Evolutionary conservation across 2,113 vertebrate genomes (phyloP).

Genomic region (Lophochroa leadbeateri): DNA sequence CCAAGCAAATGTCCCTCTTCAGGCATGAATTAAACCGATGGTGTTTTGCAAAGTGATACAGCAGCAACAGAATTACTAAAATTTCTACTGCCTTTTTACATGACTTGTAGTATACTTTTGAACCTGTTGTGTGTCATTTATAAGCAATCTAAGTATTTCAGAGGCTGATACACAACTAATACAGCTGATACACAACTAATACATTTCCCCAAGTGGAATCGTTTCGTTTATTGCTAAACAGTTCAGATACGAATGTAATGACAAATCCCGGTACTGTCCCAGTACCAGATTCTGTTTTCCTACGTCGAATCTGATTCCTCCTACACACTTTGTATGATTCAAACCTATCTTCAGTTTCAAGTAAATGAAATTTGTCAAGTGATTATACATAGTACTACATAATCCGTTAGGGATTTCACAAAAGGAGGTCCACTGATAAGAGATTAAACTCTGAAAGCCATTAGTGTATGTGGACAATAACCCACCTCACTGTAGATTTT

Average conservation of each 20-base stretch:
- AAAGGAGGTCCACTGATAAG: constrained; percentile 51
- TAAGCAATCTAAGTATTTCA: not conserved
- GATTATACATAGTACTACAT: constrained; percentile 45
- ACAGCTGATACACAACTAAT: not conserved
- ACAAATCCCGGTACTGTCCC: not conserved
- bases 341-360: constrained; percentile 41
- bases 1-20: not conserved
- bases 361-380: constrained; percentile 66
- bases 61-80: not conserved
- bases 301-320: not conserved
- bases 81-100: not conserved
- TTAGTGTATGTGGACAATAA: constrained; percentile 15
- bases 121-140: not conserved
- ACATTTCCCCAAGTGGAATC: not conserved
- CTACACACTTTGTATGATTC: not conserved
- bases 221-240: not conserved
- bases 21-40: not conserved
- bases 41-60: not conserved
- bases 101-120: not conserved
- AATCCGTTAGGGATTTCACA: constrained; percentile 46
- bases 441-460: constrained; percentile 60
- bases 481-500: constrained; percentile 4
- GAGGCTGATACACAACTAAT: not conserved
- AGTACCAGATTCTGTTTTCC: constrained; percentile 10
- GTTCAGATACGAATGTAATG: not conserved